phyloP scores from a whole-genome alignment of 2,797 vertebrate species.

The Hoplostethus mediterraneus region DNA sequence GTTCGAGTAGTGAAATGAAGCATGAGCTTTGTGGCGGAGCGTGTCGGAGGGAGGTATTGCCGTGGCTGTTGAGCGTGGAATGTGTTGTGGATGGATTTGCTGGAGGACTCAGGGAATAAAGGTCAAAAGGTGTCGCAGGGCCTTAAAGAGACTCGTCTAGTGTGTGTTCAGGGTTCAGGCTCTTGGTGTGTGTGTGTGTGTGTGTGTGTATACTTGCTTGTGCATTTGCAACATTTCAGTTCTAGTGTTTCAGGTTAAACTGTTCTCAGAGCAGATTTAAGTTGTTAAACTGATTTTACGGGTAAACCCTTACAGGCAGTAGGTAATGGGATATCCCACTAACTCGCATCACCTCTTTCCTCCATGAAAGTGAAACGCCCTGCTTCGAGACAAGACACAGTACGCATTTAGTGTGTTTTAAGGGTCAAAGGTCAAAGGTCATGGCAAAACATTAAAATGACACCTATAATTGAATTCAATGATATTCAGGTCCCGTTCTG shows the following conservation, averaged over 20 bases:
- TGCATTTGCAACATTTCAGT: too few species aligned
- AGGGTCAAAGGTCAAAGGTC: too few species aligned
- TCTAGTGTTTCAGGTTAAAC: conserved; percentile 1
- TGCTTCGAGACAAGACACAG: too few species aligned
- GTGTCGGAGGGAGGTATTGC: conserved; percentile 1
- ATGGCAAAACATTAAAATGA: too few species aligned
- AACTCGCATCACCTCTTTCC: conserved; percentile 21
- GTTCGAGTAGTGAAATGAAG: too few species aligned
- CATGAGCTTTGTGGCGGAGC: background rate
- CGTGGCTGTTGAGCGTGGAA: conserved; percentile 2
- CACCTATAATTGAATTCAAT: too few species aligned
- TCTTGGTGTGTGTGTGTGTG: background rate
- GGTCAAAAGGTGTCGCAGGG: conserved; percentile 9
- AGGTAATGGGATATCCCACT: conserved; percentile 62
- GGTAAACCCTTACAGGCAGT: conserved; percentile 37
- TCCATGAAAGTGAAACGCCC: conserved; percentile 34
- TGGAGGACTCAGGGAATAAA: background rate
- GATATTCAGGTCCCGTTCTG: too few species aligned
- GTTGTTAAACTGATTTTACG: conserved; percentile 43
- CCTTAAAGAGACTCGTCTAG: background rate
- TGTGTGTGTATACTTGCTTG: background rate
- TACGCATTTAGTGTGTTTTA: too few species aligned
- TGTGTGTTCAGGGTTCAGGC: background rate
- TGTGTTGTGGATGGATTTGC: conserved; percentile 21
- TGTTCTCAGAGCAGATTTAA: conserved; percentile 28